A percentile compares a stretch with the other conserved stretches of the same genome.
Conservation (phyloP, 2,888 invertebrate species). For the Epinotia bilunana region DNA sequence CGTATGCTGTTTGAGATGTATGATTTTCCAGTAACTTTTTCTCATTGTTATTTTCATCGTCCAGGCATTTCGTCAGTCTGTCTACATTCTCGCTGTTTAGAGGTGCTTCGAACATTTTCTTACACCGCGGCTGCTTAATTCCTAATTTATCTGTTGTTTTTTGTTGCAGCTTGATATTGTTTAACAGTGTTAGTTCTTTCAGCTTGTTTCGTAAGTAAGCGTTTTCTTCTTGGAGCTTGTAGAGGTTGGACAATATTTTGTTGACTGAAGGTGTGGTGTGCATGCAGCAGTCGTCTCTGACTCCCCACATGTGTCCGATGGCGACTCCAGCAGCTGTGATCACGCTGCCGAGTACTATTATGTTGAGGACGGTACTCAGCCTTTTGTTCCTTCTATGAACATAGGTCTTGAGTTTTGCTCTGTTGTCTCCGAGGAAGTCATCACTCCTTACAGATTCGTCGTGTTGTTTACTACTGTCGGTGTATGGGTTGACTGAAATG, state of each 20-base stretch:
- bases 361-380: constrained; percentile 76
- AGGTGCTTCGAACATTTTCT: constrained; percentile 76
- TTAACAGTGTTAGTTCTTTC: constrained; percentile 68
- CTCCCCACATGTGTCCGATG: constrained; percentile 82
- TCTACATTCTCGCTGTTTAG: constrained; percentile 65
- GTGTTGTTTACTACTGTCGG: constrained; percentile 52
- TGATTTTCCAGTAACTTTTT: constrained; percentile 55
- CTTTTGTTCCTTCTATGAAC: constrained; percentile 79
- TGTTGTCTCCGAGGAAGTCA: constrained; percentile 67
- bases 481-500: constrained; percentile 55
- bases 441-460: constrained; percentile 61
- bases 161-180: constrained; percentile 59
- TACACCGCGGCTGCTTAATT: constrained; percentile 69
- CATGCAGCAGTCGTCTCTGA: constrained; percentile 72
- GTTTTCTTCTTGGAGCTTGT: constrained; percentile 81
- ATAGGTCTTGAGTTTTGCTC: constrained; percentile 75
- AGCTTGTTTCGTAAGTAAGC: constrained; percentile 72
- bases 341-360: constrained; percentile 78
- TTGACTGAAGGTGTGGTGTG: constrained; percentile 73
- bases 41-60: constrained; percentile 55
- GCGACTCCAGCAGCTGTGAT: constrained; percentile 80
- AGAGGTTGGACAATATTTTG: constrained; percentile 77
- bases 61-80: constrained; percentile 71
- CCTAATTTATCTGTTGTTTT: constrained; percentile 58
- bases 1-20: constrained; percentile 59